A percentile compares a stretch with the other conserved stretches of the same genome.
Evolutionary conservation across 37 sponge, comb jelly and placozoan species (phyloP).

Genomic region (Lycopodina hypogea): DNA sequence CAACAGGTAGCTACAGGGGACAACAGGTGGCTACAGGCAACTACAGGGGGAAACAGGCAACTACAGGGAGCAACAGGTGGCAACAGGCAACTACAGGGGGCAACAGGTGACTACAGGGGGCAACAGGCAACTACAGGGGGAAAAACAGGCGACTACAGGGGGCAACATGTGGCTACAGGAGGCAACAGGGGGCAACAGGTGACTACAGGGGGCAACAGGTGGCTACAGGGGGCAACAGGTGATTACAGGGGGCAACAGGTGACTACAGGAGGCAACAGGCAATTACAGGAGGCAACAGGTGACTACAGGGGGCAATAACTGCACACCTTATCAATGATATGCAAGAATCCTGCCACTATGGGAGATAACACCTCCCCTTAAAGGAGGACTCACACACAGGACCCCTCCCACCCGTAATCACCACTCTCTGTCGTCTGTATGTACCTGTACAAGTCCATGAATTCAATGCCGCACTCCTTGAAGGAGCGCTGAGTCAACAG

Average conservation of each 20-base stretch:
- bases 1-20: not conserved
- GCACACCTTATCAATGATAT: too few relatives aligned
- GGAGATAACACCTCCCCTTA: too few relatives aligned
- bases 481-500: conserved; percentile 96
- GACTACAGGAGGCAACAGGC: not conserved
- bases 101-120: not conserved
- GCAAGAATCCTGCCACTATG: too few relatives aligned
- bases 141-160: not conserved
- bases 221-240: not conserved
- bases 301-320: too few relatives aligned
- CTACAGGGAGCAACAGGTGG: not conserved
- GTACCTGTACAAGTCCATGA: conserved; percentile 96
- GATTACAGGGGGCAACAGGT: not conserved
- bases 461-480: conserved; percentile 99
- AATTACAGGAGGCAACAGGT: not conserved
- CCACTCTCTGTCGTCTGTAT: not conserved
- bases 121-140: not conserved
- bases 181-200: not conserved
- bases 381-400: too few relatives aligned
- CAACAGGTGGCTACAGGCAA: not conserved
- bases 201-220: not conserved
- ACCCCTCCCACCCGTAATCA: conserved; percentile 8
- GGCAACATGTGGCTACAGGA: not conserved
- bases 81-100: not conserved
- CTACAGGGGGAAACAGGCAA: not conserved